Conservation (phyloP, 1,140 invertebrate species). For the Vanessa atalanta region DNA sequence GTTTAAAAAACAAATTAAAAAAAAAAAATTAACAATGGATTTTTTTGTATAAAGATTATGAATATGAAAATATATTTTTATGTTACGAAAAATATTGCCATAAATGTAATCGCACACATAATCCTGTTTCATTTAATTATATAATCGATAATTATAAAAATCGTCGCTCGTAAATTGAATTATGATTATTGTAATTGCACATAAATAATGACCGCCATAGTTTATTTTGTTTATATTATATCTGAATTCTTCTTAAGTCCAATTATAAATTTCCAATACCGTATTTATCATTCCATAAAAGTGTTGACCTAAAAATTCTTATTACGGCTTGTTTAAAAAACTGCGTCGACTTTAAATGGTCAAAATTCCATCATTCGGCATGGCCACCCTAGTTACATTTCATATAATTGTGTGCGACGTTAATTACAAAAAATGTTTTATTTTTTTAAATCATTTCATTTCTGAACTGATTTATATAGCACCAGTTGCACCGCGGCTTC, state of each 20-base stretch:
- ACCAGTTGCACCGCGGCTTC: not conserved
- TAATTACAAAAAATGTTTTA: conserved; percentile 6
- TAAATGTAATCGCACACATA: not conserved
- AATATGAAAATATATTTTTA: too few relatives aligned
- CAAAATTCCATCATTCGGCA: conserved; percentile 23
- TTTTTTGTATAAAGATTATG: too few relatives aligned
- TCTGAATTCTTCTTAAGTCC: conserved; percentile 21
- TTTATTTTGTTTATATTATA: conserved; percentile 24
- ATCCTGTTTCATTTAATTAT: conserved; percentile 1
- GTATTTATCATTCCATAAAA: conserved; percentile 26
- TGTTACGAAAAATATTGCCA: not conserved
- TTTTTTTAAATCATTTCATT: not conserved
- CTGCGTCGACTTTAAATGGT: conserved; percentile 24
- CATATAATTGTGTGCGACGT: conserved; percentile 25
- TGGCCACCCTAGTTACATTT: conserved; percentile 29
- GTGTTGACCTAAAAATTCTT: conserved; percentile 19
- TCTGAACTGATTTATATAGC: not conserved
- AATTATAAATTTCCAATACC: conserved; percentile 27
- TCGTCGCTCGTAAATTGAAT: not conserved
- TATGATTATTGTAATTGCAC: conserved; percentile 16
- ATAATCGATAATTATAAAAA: not conserved
- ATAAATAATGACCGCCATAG: conserved; percentile 10
- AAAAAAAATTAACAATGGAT: too few relatives aligned
- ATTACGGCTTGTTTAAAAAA: conserved; percentile 19
- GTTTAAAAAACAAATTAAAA: too few relatives aligned